A percentile compares a stretch with the other conserved stretches of the same genome.
Conservation (phyloP, 2,888 invertebrate species). For the Dynastes tityus region DNA sequence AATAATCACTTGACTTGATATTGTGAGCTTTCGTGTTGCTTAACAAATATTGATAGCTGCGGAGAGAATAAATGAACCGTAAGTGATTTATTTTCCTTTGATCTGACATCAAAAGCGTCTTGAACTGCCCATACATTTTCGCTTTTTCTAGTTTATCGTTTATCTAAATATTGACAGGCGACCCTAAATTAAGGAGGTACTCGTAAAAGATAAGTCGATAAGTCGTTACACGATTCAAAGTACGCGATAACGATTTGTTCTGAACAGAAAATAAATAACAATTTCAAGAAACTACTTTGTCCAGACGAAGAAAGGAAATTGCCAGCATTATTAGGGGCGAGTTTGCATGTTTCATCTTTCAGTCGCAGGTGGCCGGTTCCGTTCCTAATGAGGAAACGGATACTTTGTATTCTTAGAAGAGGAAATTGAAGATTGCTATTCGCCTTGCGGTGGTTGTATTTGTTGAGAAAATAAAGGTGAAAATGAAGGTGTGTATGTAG, state of each 20-base stretch:
- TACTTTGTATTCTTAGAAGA: slow-evolving; percentile 26
- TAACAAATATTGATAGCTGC: slow-evolving; percentile 32
- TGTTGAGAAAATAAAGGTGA: background rate
- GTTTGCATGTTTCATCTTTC: slow-evolving; percentile 29
- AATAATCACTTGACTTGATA: slow-evolving; percentile 9
- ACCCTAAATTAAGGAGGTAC: background rate
- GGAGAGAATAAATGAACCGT: slow-evolving; percentile 25
- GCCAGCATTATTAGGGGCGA: slow-evolving; percentile 10
- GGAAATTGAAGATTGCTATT: slow-evolving; percentile 28
- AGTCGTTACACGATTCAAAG: background rate
- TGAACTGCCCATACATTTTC: slow-evolving; percentile 2
- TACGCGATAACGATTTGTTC: too few species aligned
- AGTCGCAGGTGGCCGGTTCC: slow-evolving; percentile 18
- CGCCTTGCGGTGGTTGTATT: background rate
- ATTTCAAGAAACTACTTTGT: background rate
- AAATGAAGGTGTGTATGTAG: background rate
- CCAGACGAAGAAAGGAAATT: slow-evolving; percentile 14
- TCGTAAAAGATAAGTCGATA: too few species aligned
- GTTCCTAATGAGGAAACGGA: slow-evolving; percentile 39
- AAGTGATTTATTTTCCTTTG: slow-evolving; percentile 37
- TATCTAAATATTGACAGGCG: slow-evolving; percentile 10
- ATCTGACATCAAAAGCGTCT: slow-evolving; percentile 28
- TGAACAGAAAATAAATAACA: background rate
- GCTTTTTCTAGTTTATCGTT: slow-evolving; percentile 9
- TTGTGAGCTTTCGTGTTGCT: background rate